Evolutionary conservation across 2,888 invertebrate species (phyloP).

Genomic region (Acrobasis consociella): DNA sequence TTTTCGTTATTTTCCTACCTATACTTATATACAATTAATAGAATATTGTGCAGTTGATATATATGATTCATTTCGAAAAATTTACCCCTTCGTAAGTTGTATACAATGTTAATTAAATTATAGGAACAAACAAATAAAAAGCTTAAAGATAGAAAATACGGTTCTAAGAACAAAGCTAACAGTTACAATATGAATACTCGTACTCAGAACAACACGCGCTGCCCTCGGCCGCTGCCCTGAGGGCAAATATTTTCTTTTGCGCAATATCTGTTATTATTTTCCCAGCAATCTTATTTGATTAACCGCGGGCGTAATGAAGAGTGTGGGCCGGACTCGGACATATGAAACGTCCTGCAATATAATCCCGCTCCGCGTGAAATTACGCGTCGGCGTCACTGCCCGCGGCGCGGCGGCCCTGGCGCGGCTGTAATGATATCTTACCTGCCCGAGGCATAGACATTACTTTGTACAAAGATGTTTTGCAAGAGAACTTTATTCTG

Average conservation of each 20-base stretch:
- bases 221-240: background rate
- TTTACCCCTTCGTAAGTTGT: background rate
- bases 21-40: too few relatives aligned
- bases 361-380: constrained; percentile 3
- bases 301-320: constrained; percentile 10
- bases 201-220: too few relatives aligned
- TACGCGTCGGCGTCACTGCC: background rate
- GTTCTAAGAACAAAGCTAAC: too few relatives aligned
- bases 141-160: too few relatives aligned
- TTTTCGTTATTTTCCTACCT: too few relatives aligned
- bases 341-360: constrained; percentile 3
- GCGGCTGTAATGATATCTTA: background rate
- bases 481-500: background rate
- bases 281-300: constrained; percentile 7
- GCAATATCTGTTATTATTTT: constrained; percentile 7
- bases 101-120: background rate
- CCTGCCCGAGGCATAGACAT: background rate
- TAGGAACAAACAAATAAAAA: too few relatives aligned
- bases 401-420: constrained; percentile 3
- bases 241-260: constrained; percentile 1
- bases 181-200: too few relatives aligned
- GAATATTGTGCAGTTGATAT: background rate
- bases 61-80: background rate
- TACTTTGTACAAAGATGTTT: background rate
- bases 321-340: constrained; percentile 13